These are phyloP conservation scores for Diloba caeruleocephala DNA, from an alignment of 2,888 invertebrate genomes.

Conservation along the genomic window DNA sequence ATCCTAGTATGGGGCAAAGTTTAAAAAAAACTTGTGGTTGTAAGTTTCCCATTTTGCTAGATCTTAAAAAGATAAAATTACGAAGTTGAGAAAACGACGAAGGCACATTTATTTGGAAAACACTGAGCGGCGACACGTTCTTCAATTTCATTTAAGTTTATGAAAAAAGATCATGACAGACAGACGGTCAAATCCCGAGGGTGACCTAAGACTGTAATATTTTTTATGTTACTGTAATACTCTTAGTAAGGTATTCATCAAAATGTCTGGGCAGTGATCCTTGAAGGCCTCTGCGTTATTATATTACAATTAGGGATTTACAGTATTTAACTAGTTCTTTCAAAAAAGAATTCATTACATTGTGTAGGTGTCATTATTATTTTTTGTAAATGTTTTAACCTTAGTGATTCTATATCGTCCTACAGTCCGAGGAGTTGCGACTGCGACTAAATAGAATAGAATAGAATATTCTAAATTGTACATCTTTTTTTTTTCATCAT, in stretches of 20 bases:
- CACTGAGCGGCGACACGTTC: conserved; percentile 10
- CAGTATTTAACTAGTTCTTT: conserved; percentile 1
- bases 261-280: conserved; percentile 13
- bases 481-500: no score
- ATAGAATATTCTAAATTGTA: no score
- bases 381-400: no score
- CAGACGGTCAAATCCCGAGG: conserved; percentile 25
- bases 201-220: conserved; percentile 17
- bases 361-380: background rate
- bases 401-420: no score
- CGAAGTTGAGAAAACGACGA: conserved; percentile 5
- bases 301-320: conserved; percentile 24
- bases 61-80: background rate
- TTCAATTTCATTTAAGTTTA: conserved; percentile 26
- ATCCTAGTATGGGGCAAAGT: no score
- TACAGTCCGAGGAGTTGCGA: no score
- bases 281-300: background rate
- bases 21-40: no score
- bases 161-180: conserved; percentile 8
- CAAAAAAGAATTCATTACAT: conserved; percentile 3
- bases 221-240: conserved; percentile 12
- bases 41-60: no score
- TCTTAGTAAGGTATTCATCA: conserved; percentile 28
- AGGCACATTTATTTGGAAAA: conserved; percentile 15
- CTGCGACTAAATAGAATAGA: no score